These are phyloP conservation scores for Diadegma fenestrale DNA, from an alignment of 2,888 invertebrate species.

Conservation along the genomic window DNA sequence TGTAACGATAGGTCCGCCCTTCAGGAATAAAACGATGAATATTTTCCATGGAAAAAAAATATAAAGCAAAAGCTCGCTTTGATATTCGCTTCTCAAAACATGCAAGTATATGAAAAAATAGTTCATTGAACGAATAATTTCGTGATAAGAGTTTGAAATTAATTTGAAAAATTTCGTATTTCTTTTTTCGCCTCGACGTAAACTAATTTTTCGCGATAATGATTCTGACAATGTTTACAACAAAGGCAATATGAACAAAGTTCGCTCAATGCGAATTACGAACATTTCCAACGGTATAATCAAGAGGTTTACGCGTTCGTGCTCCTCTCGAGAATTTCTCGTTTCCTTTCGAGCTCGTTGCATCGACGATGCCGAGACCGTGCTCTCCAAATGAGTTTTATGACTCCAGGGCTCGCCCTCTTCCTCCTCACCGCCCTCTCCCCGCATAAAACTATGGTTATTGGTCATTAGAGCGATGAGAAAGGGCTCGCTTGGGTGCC, in stretches of 20 bases:
- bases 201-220: not conserved
- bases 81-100: not conserved
- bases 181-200: not conserved
- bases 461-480: constrained; percentile 42
- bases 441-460: constrained; percentile 35
- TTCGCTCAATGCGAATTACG: constrained; percentile 7
- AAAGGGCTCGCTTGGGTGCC: constrained; percentile 14
- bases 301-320: constrained; percentile 12
- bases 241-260: constrained; percentile 9
- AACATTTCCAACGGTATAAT: constrained; percentile 15
- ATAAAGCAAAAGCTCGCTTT: not conserved
- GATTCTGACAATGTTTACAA: not conserved
- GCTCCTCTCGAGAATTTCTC: constrained; percentile 18
- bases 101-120: not conserved
- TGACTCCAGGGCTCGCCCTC: constrained; percentile 14
- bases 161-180: not conserved
- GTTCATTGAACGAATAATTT: not conserved
- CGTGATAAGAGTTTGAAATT: not conserved
- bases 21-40: constrained; percentile 43
- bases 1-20: constrained; percentile 47
- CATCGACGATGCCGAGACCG: constrained; percentile 19
- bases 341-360: not conserved
- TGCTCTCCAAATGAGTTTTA: constrained; percentile 29
- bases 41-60: not conserved
- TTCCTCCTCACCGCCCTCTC: not conserved